A percentile compares a stretch with the other conserved stretches of the same genome.
These are phyloP conservation scores for Gyps fulvus DNA, from an alignment of 2,113 vertebrate genomes.

Conservation along the genomic window DNA sequence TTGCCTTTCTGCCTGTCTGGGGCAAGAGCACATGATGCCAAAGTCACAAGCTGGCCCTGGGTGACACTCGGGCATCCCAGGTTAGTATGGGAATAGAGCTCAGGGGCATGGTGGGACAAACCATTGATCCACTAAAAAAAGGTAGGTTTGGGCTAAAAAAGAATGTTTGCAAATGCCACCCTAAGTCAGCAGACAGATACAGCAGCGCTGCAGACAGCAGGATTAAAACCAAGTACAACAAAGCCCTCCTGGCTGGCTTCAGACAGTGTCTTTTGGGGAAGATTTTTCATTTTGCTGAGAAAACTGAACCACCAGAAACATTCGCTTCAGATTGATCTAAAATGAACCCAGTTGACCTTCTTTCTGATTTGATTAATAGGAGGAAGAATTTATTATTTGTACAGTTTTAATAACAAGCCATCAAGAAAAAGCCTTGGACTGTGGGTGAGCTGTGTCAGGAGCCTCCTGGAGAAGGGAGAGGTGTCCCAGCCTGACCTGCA, in stretches of 20 bases:
- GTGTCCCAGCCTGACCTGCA: background rate
- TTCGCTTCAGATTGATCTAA: background rate
- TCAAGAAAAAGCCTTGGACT: background rate
- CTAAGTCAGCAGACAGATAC: background rate
- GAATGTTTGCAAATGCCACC: background rate
- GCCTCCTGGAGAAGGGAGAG: background rate
- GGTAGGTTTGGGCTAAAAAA: background rate
- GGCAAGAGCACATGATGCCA: background rate
- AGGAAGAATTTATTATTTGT: background rate
- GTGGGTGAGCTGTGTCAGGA: fast-evolving
- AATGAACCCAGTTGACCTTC: background rate
- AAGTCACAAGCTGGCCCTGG: background rate
- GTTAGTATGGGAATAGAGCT: background rate
- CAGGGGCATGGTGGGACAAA: fast-evolving
- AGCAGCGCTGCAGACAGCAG: background rate
- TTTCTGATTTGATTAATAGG: background rate
- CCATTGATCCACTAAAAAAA: background rate
- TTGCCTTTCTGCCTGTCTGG: background rate
- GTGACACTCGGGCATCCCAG: background rate
- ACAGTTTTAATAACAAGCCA: background rate
- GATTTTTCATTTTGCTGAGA: background rate
- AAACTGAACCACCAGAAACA: background rate
- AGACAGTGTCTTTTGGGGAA: background rate
- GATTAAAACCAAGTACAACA: background rate
- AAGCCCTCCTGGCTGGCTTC: background rate